phyloP scores from a whole-genome alignment of 2,888 invertebrate species.

The Drosophila kambysellisi region DNA sequence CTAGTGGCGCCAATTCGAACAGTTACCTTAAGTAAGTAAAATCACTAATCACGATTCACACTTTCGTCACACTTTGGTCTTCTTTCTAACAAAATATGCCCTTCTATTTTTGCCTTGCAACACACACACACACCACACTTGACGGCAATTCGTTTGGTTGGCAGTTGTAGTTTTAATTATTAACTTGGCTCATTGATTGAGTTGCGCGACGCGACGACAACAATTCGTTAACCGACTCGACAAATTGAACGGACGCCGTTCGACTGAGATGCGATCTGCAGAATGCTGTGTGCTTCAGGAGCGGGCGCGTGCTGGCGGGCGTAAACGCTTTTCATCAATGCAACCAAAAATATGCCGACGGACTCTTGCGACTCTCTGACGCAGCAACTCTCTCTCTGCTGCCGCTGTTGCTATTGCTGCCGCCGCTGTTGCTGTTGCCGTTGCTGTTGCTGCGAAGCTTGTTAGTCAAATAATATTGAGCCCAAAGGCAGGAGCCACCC shows the following conservation, averaged over 20 bases:
- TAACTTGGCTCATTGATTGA: conserved; percentile 31
- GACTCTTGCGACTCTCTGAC: conserved; percentile 29
- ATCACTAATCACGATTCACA: conserved; percentile 6
- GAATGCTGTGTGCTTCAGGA: conserved; percentile 55
- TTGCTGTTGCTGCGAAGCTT: conserved; percentile 28
- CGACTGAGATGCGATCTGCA: conserved; percentile 71
- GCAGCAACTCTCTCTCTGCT: conserved; percentile 18
- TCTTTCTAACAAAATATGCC: conserved; percentile 9
- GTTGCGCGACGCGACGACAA: conserved; percentile 57
- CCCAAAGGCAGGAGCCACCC: conserved; percentile 55
- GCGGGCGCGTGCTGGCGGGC: conserved; percentile 72
- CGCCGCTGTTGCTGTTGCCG: conserved; percentile 5
- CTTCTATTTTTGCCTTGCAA: background rate
- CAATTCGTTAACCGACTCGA: conserved; percentile 63
- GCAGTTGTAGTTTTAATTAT: conserved; percentile 47
- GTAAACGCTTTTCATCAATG: conserved; percentile 75
- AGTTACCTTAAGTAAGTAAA: background rate
- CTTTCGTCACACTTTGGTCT: conserved; percentile 25
- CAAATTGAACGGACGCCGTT: conserved; percentile 82
- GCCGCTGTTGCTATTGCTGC: conserved; percentile 8
- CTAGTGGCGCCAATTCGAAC: conserved; percentile 78
- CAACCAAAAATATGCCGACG: conserved; percentile 70
- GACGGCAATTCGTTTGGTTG: background rate
- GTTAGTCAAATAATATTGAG: conserved; percentile 32
- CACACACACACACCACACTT: background rate